These are phyloP conservation scores for Scaptomyza caliginosa DNA, from an alignment of 2,888 invertebrate species.

Conservation along the genomic window DNA sequence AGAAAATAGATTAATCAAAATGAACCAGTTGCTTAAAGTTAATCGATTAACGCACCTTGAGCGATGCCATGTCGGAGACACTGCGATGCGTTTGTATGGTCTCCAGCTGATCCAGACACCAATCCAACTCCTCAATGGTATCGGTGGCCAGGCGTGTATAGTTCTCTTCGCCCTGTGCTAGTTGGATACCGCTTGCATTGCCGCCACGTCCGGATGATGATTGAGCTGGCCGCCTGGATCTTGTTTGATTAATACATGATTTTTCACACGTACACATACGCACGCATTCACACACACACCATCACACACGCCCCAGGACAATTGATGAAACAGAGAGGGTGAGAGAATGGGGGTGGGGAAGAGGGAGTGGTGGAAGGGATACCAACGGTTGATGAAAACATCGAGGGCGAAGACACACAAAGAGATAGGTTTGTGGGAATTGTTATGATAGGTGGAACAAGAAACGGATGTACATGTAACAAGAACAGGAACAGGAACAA, in stretches of 20 bases:
- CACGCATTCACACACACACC: slow-evolving; percentile 48
- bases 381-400: too few relatives aligned
- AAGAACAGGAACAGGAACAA: slow-evolving; percentile 15
- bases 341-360: background rate
- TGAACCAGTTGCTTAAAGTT: too few relatives aligned
- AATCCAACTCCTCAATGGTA: slow-evolving; percentile 99
- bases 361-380: background rate
- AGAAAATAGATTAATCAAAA: background rate
- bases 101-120: slow-evolving; percentile 99
- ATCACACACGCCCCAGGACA: slow-evolving; percentile 36
- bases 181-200: slow-evolving; percentile 83
- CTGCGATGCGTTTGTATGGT: slow-evolving; percentile 99
- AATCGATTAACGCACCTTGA: slow-evolving; percentile 90
- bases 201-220: slow-evolving; percentile 81
- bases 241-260: slow-evolving; percentile 82
- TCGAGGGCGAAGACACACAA: too few relatives aligned
- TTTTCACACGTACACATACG: slow-evolving; percentile 59
- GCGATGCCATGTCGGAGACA: slow-evolving; percentile 99
- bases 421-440: slow-evolving; percentile 11
- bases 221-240: slow-evolving; percentile 84
- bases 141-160: slow-evolving; percentile 97
- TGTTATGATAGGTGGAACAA: slow-evolving; percentile 6
- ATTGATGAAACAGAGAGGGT: slow-evolving; percentile 7
- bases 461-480: slow-evolving; percentile 10
- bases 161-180: slow-evolving; percentile 89